Evolutionary conservation across 2,113 vertebrate genomes (phyloP).

Genomic region (Promerops cafer): DNA sequence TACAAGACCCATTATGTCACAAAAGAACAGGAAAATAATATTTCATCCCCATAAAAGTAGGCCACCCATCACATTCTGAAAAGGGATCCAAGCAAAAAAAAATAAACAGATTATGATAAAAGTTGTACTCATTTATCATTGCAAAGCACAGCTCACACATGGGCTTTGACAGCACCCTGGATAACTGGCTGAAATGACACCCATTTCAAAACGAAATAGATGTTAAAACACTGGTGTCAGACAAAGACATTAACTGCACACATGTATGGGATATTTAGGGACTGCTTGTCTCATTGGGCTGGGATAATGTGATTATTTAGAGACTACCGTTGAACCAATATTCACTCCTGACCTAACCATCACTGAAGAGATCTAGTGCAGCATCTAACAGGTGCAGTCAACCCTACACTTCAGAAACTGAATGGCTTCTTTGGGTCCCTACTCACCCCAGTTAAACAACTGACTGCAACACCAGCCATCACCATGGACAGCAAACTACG

Average conservation of each 20-base stretch:
- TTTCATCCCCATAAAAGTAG: conserved; percentile 69
- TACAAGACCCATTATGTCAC: conserved; percentile 49
- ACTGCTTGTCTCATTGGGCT: background rate
- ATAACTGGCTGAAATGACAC: background rate
- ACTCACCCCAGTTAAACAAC: background rate
- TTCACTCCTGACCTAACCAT: background rate
- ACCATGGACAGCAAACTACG: background rate
- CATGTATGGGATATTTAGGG: background rate
- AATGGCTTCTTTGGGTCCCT: background rate
- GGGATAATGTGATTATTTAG: background rate
- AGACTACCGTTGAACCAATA: background rate
- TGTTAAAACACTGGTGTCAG: background rate
- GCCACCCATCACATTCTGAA: conserved; percentile 56
- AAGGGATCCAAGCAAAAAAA: conserved; percentile 4
- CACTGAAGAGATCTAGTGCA: background rate
- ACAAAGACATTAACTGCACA: background rate
- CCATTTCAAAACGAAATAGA: background rate
- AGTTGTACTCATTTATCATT: conserved; percentile 51
- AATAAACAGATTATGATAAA: conserved; percentile 38
- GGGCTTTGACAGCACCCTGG: background rate
- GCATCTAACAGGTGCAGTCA: background rate
- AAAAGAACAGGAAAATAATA: conserved; percentile 63
- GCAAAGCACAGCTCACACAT: background rate
- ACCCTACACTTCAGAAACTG: rapidly evolving
- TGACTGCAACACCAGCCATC: background rate